Evolutionary conservation across 1,140 invertebrate species (phyloP).

Genomic region (Sinonovacula constricta): DNA sequence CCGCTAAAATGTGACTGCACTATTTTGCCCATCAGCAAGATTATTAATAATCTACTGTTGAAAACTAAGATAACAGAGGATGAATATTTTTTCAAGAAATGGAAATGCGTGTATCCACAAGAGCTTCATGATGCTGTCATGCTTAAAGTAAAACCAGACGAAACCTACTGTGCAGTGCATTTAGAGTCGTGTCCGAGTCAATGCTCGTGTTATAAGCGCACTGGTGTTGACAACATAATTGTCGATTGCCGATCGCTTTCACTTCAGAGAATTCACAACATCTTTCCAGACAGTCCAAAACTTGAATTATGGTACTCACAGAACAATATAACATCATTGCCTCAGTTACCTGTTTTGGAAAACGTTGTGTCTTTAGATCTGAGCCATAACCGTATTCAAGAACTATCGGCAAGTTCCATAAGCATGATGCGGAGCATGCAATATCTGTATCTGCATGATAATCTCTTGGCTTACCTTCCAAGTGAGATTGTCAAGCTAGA

Average conservation of each 20-base stretch:
- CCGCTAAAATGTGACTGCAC: conserved; percentile 60
- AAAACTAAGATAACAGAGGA: conserved; percentile 33
- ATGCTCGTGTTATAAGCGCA: conserved; percentile 60
- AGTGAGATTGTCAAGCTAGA: conserved; percentile 20
- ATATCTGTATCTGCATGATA: conserved; percentile 54
- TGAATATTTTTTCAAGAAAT: conserved; percentile 62
- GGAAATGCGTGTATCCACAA: conserved; percentile 56
- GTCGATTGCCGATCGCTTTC: conserved; percentile 59
- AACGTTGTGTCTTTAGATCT: conserved; percentile 38
- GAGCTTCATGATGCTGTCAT: conserved; percentile 52
- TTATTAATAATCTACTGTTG: conserved; percentile 29
- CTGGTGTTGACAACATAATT: conserved; percentile 50
- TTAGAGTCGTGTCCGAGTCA: conserved; percentile 48
- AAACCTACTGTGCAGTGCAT: conserved; percentile 59
- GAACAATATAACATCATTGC: conserved; percentile 59
- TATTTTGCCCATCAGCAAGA: conserved; percentile 56
- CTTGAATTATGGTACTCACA: conserved; percentile 63
- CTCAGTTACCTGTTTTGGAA: conserved; percentile 6
- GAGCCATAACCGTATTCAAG: conserved; percentile 49
- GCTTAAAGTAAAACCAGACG: conserved; percentile 44
- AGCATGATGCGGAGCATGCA: conserved; percentile 31
- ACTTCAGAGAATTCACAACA: conserved; percentile 41
- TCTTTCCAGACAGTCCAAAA: conserved; percentile 40
- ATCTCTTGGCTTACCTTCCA: conserved; percentile 56
- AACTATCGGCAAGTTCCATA: conserved; percentile 35